These are phyloP conservation scores for Idris sp. DNA, from an alignment of 1,140 invertebrate genomes.

Conservation along the genomic window DNA sequence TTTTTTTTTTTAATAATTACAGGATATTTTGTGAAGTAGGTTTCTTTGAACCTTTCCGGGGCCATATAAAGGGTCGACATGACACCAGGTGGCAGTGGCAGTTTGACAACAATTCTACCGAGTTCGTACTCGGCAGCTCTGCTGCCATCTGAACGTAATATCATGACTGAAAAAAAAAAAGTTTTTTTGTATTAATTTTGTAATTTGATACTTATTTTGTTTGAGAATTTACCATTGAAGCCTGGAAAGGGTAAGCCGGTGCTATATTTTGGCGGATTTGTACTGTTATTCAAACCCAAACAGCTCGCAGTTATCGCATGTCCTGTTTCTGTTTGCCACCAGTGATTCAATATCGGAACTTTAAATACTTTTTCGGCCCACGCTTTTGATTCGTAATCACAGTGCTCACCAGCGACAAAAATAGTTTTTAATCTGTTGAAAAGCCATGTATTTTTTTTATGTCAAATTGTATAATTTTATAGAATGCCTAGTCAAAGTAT, in stretches of 20 bases:
- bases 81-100: conserved; percentile 92
- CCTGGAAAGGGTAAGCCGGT: conserved; percentile 89
- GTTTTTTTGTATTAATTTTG: not conserved
- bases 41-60: conserved; percentile 88
- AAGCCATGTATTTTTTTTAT: not conserved
- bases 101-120: conserved; percentile 89
- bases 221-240: conserved; percentile 83
- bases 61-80: conserved; percentile 89
- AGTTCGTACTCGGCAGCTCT: conserved; percentile 84
- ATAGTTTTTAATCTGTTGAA: conserved; percentile 82
- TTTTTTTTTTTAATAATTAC: no score
- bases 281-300: conserved; percentile 84
- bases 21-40: conserved; percentile 89
- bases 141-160: conserved; percentile 85
- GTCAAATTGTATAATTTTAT: no score
- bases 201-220: not conserved
- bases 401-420: conserved; percentile 95
- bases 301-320: conserved; percentile 92
- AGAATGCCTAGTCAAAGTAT: no score
- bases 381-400: conserved; percentile 92
- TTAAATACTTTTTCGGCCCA: conserved; percentile 91
- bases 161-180: conserved; percentile 83
- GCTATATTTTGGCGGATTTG: conserved; percentile 83
- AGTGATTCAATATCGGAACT: conserved; percentile 93
- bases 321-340: conserved; percentile 98